Evolutionary conservation across 2,113 vertebrate species (phyloP).

Genomic region (Fregetta grallaria): DNA sequence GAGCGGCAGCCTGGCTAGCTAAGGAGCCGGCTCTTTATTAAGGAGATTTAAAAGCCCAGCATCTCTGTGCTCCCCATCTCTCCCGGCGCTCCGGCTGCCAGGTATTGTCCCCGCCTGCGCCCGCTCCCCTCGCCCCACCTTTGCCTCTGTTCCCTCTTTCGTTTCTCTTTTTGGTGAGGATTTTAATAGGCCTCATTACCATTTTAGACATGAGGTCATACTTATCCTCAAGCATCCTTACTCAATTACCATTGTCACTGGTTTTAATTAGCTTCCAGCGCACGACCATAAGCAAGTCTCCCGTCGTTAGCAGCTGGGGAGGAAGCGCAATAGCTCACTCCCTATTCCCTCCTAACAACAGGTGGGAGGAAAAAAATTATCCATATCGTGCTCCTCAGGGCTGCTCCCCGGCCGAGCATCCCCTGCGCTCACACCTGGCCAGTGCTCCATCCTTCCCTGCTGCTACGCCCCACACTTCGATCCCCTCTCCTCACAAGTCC

Average conservation of each 20-base stretch:
- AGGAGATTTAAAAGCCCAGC: neutral
- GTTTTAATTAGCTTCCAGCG: slow-evolving; percentile 56
- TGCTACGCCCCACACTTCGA: neutral
- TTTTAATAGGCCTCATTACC: slow-evolving; percentile 62
- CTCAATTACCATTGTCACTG: slow-evolving; percentile 54
- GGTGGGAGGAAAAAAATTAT: neutral
- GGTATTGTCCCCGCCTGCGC: neutral
- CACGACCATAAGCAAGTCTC: slow-evolving; percentile 23
- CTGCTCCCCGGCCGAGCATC: neutral
- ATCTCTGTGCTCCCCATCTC: neutral
- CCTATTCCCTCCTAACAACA: neutral
- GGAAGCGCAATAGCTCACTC: neutral
- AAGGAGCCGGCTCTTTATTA: neutral
- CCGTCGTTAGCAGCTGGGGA: neutral
- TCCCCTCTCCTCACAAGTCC: neutral
- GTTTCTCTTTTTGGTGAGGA: slow-evolving; percentile 9
- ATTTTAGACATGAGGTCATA: slow-evolving; percentile 70
- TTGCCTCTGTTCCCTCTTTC: neutral
- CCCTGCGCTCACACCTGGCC: neutral
- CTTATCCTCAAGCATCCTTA: slow-evolving; percentile 53
- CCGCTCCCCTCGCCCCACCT: neutral
- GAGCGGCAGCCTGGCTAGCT: neutral
- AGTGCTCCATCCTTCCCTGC: neutral
- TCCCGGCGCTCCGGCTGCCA: neutral
- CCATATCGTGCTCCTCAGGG: rapidly evolving